Conservation (phyloP, 1,140 invertebrate genomes). For the Frieseomelitta varia region DNA sequence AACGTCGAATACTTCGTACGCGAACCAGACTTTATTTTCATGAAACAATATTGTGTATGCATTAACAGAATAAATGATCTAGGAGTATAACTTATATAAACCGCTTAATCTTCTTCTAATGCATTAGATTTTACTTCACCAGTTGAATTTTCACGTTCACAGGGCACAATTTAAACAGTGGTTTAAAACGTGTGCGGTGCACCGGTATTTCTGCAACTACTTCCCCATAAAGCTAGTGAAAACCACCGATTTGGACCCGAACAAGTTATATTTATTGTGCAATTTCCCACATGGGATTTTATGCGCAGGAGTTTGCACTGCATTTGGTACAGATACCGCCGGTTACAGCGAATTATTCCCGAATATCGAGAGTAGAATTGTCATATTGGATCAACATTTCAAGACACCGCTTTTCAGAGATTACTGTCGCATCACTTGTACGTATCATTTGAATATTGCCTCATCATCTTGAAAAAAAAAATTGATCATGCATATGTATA, state of each 20-base stretch:
- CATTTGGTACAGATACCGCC: slow-evolving; percentile 90
- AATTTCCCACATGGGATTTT: slow-evolving; percentile 95
- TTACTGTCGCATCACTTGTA: slow-evolving; percentile 75
- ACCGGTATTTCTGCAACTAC: slow-evolving; percentile 90
- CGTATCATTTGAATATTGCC: slow-evolving; percentile 69
- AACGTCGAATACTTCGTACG: too few species aligned
- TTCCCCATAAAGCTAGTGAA: slow-evolving; percentile 94
- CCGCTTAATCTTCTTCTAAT: too few species aligned
- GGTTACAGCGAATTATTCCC: slow-evolving; percentile 91
- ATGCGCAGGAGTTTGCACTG: slow-evolving; percentile 88
- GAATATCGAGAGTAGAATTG: slow-evolving; percentile 86
- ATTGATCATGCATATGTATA: slow-evolving; percentile 77
- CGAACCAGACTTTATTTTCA: too few species aligned
- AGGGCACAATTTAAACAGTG: slow-evolving; percentile 77
- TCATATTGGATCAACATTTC: slow-evolving; percentile 92
- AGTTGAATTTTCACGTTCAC: background rate
- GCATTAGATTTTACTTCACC: background rate
- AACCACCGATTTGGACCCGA: slow-evolving; percentile 89
- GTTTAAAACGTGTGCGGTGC: slow-evolving; percentile 86
- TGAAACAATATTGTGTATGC: too few species aligned
- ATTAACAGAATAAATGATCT: too few species aligned
- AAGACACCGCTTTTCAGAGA: slow-evolving; percentile 92
- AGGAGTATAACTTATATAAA: too few species aligned
- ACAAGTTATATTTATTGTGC: slow-evolving; percentile 93
- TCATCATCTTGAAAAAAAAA: too few species aligned